Base-by-base conservation (phyloP, 2,797 vertebrate genomes). In the Mormyrus proboscirostris region DNA sequence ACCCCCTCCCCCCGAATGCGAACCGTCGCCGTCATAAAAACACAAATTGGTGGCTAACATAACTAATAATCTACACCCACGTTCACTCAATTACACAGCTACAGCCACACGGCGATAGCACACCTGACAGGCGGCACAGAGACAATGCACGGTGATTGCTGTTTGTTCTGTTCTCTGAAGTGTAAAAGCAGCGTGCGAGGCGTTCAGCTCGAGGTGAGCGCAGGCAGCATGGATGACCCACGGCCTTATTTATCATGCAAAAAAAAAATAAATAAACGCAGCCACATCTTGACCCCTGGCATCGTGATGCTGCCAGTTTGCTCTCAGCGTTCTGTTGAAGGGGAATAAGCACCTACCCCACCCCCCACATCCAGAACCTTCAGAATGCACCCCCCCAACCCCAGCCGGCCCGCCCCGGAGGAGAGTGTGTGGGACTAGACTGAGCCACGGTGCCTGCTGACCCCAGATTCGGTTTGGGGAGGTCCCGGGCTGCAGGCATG, bases 381-480 rank as follows among this genome's bases (percentile, higher is more conserved):
- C 29, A 33, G 12, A 33, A 29, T 29, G 25, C 65, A 29, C 10
- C 69, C 5, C 69, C 16, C 12, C 73, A 44, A 38, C 33, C 73
- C 14, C 38, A 76, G 73, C 73, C 16, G 73, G 91, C 90, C 89
- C 91, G 91, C 93, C 92, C 92, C 38, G 87, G 51, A 93, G 93
- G 90, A 76, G 73, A 2, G 10, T 76, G 73, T 76, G 73, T 76
- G 73, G 73, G 73, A 76, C 73, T 44, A 84, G 47, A 14, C 47
- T 49, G n/a, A 84, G n/a, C 44, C n/a, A 41, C 22, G 94, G 93
- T 93, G 92, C 90, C 91, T 85, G 19, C 89, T 94, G 94, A 94
- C 94, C 94, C 88, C 47, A 88, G 94, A 93, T 92, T 90, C 91
- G 91, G 94, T 94, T 93, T 92, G 90, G 91, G 92, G 89, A 86